phyloP scores from a whole-genome alignment of 2,113 vertebrate species.

The Paratilapia polleni region DNA sequence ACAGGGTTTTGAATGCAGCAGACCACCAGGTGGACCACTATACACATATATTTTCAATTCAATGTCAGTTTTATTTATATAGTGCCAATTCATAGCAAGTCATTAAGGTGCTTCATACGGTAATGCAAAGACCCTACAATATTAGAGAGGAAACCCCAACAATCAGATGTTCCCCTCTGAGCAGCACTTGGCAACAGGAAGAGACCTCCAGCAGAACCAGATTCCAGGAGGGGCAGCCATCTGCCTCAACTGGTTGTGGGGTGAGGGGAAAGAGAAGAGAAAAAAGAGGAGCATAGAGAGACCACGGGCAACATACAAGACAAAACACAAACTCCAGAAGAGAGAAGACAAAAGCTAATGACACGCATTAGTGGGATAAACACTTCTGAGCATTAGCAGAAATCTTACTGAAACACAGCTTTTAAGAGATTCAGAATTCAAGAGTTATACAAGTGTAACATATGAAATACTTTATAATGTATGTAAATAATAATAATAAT shows the following conservation, averaged over 20 bases:
- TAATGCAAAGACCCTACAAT: neutral
- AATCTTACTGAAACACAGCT: neutral
- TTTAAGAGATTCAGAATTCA: neutral
- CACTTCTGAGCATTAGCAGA: no score
- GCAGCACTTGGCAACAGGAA: neutral
- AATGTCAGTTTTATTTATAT: no score
- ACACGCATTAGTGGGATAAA: neutral
- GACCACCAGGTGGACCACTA: neutral
- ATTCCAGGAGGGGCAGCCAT: rapidly evolving
- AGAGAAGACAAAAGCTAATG: neutral
- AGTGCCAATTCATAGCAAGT: neutral
- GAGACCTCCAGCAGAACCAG: neutral
- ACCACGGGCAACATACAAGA: neutral
- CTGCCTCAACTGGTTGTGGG: neutral
- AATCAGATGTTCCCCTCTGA: neutral
- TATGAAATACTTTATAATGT: neutral
- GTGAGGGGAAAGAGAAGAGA: neutral
- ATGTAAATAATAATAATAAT: neutral
- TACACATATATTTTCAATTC: no score
- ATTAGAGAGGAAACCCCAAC: no score
- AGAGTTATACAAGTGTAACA: neutral
- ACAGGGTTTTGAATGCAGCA: neutral
- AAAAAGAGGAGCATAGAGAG: no score
- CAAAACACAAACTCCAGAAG: neutral
- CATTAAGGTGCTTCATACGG: neutral